These are phyloP conservation scores for Tanytarsus gracilentus DNA, from an alignment of 2,888 invertebrate species.

Conservation along the genomic window DNA sequence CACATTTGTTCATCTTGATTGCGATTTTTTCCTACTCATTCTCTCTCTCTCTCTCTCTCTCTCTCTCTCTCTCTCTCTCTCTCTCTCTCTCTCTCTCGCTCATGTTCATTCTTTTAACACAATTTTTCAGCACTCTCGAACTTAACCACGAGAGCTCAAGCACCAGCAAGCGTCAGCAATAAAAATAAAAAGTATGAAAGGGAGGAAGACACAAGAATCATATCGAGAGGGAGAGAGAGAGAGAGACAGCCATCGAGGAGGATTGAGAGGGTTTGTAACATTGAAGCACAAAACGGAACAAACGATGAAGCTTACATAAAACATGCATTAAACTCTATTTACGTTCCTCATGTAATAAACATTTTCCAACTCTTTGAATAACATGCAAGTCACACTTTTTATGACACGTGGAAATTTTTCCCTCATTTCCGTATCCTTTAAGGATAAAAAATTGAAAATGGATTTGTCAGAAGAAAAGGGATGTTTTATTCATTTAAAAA, in stretches of 20 bases:
- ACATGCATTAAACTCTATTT: constrained; percentile 20
- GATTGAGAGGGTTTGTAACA: not conserved
- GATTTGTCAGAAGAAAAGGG: no score
- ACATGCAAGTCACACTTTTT: not conserved
- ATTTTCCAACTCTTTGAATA: not conserved
- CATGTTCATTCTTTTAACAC: no score
- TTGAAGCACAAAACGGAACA: constrained; percentile 3
- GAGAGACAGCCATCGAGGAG: not conserved
- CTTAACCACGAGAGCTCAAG: no score
- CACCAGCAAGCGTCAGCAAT: no score
- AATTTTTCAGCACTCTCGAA: no score
- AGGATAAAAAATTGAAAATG: not conserved
- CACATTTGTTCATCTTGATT: no score
- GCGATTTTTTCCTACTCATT: no score
- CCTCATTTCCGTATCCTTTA: not conserved
- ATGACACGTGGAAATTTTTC: not conserved
- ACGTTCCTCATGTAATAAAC: not conserved
- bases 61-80: not conserved
- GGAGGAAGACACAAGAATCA: no score
- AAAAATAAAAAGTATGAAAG: no score
- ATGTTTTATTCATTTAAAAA: no score
- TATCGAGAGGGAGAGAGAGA: not conserved
- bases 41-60: no score
- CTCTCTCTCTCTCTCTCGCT: not conserved
- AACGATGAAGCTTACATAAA: constrained; percentile 19